Percentiles rank a stretch among this genome's conserved stretches.
phyloP scores from a whole-genome alignment of 2,888 invertebrate species.

The Charanyca ferruginea region DNA sequence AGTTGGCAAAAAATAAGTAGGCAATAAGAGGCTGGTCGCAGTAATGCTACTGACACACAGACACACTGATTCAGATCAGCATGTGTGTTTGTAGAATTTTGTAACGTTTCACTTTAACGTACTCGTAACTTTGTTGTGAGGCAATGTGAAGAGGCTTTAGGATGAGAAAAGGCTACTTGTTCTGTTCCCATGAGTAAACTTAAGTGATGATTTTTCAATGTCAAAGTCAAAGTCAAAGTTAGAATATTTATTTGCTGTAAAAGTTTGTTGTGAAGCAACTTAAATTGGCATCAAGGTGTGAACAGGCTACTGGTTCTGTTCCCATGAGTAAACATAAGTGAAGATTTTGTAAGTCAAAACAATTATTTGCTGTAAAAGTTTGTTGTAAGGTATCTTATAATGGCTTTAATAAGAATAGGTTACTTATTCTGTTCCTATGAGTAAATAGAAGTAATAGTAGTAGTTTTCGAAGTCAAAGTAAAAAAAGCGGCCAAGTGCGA shows the following conservation, averaged over 20 bases:
- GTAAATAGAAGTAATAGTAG: too few relatives aligned
- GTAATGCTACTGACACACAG: conserved; percentile 44
- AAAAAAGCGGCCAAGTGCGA: too few relatives aligned
- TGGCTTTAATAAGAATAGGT: conserved; percentile 31
- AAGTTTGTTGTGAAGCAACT: not conserved
- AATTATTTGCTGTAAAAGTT: not conserved
- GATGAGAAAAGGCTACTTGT: conserved; percentile 20
- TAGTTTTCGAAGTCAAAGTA: too few relatives aligned
- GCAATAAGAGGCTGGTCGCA: conserved; percentile 30
- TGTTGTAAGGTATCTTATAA: not conserved
- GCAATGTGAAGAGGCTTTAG: conserved; percentile 35
- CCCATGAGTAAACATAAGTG: conserved; percentile 14
- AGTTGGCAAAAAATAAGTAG: conserved; percentile 44
- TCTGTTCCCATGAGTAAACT: conserved; percentile 25
- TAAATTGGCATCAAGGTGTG: conserved; percentile 32
- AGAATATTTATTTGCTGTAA: not conserved
- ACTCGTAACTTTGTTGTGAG: conserved; percentile 20
- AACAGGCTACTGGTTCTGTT: conserved; percentile 12
- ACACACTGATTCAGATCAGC: conserved; percentile 44
- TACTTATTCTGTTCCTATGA: conserved; percentile 17
- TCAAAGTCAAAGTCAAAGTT: not conserved
- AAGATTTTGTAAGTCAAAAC: not conserved
- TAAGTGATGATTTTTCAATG: conserved; percentile 4
- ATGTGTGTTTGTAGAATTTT: conserved; percentile 48
- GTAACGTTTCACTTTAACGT: conserved; percentile 31